Base-by-base conservation (phyloP, 2,888 invertebrate species). In the Aricia artaxerxes region DNA sequence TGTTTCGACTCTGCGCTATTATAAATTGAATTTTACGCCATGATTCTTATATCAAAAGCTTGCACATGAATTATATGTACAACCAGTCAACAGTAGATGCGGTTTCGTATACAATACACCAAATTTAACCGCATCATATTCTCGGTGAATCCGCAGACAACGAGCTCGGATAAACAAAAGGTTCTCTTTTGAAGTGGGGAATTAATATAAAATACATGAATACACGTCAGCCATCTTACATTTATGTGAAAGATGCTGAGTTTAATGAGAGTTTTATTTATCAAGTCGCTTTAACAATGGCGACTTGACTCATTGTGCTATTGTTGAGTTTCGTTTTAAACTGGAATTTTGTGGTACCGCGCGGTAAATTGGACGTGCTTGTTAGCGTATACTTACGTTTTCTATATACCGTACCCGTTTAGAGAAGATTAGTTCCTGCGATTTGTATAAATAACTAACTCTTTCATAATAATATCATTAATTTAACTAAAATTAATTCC, bases 211-310 rank as follows among this genome's bases (percentile, higher is more conserved):
- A 80, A 80, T 77, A 73, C 57, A 75, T 35, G n/a, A 72, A 57
- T 35, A 79, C 16, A 38, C 35, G 4, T 24, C 49, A 31, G 49
- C 49, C 40, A 44, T 73, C 75, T 75, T 53, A 75, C 49, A 49
- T 75, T 75, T 53, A 90, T 87, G 89, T 88, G 86, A 85, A 88
- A 88, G 88, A 92, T 90, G 88, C 88, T 89, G 88, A 82, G 87
- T 87, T 90, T 92, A 92, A 93, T 93, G 93, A 92, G 92, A 91
- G 87, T 91, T 92, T 91, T 92, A 92, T 92, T 92, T 92, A 91
- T 92, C 91, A 92, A 91, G 88, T 91, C 89, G 87, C 85, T 85
- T 85, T 84, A 87, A 92, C 92, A 93, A 93, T 91, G 85, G 90
- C 82, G 89, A 88, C 89, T 90, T 91, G 89, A 89, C 86, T 89